These are phyloP conservation scores for Neolamprologus longior DNA, from an alignment of 2,113 vertebrate genomes.

Conservation along the genomic window DNA sequence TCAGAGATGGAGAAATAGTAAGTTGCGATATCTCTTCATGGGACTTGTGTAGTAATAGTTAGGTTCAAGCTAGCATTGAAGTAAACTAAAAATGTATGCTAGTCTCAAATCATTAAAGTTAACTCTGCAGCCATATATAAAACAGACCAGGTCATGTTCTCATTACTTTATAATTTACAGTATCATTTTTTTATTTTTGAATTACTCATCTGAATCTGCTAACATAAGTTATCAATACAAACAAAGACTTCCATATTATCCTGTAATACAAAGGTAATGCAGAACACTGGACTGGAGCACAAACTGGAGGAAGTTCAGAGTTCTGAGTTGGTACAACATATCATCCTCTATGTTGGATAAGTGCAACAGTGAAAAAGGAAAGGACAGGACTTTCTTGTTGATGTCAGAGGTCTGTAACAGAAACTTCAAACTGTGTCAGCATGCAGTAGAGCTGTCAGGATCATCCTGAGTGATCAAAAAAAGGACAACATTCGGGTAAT, in stretches of 20 bases:
- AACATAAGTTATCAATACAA: not conserved
- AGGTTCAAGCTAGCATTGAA: not conserved
- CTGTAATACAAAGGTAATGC: not conserved
- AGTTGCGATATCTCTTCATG: not conserved
- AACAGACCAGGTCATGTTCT: not conserved
- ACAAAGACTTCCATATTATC: not conserved
- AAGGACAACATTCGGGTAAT: not conserved
- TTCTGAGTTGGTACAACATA: rapidly evolving
- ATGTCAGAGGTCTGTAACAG: not conserved
- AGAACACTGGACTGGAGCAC: not conserved
- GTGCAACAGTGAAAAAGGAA: not conserved
- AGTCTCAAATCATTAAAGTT: not conserved
- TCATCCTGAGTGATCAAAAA: not conserved
- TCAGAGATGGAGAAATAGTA: not conserved
- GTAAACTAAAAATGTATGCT: not conserved
- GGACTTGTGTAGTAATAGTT: not conserved
- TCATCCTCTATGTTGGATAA: not conserved
- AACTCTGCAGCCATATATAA: not conserved
- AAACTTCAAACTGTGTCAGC: not conserved
- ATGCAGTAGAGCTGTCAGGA: constrained; percentile 1
- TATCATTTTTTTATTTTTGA: not conserved
- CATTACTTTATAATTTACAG: not conserved
- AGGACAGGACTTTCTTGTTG: not conserved
- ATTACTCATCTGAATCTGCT: not conserved
- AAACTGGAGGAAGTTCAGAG: not conserved